phyloP scores from a whole-genome alignment of 1,140 invertebrate genomes.

The Riptortus pedestris region DNA sequence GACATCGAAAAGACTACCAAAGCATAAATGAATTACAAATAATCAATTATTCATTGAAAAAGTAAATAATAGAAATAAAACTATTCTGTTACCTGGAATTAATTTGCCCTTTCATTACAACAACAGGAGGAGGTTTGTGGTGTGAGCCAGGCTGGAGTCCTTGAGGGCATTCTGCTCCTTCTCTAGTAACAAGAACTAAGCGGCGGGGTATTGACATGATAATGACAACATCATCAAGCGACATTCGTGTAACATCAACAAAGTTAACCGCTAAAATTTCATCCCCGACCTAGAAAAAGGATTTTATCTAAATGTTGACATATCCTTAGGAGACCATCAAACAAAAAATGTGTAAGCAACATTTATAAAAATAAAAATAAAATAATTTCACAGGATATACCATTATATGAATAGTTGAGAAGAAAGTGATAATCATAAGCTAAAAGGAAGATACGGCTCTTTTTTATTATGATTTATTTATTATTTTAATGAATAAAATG shows the following conservation, averaged over 20 bases:
- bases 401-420: too few species aligned
- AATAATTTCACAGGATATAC: too few species aligned
- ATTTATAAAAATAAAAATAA: too few species aligned
- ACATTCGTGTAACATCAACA: conserved; percentile 94
- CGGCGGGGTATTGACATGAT: conserved; percentile 97
- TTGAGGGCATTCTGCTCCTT: conserved; percentile 32
- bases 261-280: conserved; percentile 96
- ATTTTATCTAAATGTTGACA: too few species aligned
- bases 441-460: too few species aligned
- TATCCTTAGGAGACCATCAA: neutral
- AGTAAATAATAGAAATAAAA: neutral
- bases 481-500: too few species aligned
- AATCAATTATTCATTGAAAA: too few species aligned
- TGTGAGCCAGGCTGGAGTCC: conserved; percentile 28
- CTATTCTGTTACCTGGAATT: conserved; percentile 19
- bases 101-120: conserved; percentile 69
- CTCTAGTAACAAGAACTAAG: conserved; percentile 82
- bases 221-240: conserved; percentile 95
- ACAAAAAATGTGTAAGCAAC: too few species aligned
- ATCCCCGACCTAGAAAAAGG: conserved; percentile 70
- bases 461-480: too few species aligned
- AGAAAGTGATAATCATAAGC: too few species aligned
- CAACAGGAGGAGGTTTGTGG: conserved; percentile 59
- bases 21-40: too few species aligned
- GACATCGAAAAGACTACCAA: too few species aligned